Conservation (phyloP, 2,113 vertebrate species). For the Barbus barbus region DNA sequence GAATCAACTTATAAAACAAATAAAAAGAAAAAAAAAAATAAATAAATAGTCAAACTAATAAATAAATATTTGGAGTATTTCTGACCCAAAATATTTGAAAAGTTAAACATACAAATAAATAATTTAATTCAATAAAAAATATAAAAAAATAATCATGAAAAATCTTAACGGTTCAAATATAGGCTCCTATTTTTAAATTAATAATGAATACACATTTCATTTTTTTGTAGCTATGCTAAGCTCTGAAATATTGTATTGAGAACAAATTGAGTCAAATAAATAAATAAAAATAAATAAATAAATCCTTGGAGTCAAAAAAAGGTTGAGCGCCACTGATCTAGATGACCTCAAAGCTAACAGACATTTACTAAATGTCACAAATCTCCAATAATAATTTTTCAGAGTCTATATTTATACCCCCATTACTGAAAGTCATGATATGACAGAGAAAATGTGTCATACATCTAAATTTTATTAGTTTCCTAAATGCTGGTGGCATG, state of each 20-base stretch:
- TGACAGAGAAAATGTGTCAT: not conserved
- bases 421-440: not conserved
- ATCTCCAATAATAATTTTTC: not conserved
- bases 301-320: not conserved
- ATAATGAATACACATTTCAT: not conserved
- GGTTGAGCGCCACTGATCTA: not conserved
- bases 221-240: not conserved
- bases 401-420: not conserved
- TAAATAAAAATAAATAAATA: not conserved
- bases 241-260: not conserved
- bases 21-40: too few relatives aligned
- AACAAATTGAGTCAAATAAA: not conserved
- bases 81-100: not conserved
- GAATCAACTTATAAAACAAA: too few relatives aligned
- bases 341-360: not conserved
- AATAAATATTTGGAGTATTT: not conserved
- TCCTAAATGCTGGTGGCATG: conserved; percentile 17
- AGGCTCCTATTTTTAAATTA: not conserved
- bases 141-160: not conserved
- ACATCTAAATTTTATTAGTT: not conserved
- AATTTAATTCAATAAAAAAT: not conserved
- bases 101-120: not conserved
- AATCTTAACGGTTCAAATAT: not conserved
- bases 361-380: not conserved
- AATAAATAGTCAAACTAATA: too few relatives aligned